Percentiles rank a stretch among this genome's conserved stretches.
phyloP scores from a whole-genome alignment of 2,113 vertebrate genomes.

The Apistogramma diplotaenia region DNA sequence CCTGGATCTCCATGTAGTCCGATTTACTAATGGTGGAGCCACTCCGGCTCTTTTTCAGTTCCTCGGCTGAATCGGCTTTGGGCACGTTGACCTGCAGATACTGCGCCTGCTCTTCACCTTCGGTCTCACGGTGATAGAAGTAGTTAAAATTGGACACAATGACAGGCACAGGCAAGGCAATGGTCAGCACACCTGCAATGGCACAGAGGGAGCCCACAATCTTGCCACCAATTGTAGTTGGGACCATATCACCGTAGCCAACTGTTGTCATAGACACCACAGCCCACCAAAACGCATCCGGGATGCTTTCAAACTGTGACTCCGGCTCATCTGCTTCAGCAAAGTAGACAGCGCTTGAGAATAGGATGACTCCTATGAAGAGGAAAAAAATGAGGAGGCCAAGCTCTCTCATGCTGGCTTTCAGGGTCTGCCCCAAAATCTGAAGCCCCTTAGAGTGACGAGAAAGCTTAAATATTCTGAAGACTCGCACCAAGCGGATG shows the following conservation, averaged over 20 bases:
- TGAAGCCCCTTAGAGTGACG: conserved; percentile 97
- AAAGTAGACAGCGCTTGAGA: conserved; percentile 97
- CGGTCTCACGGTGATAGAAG: conserved; percentile 99
- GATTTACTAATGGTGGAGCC: conserved; percentile 98
- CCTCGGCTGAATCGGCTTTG: conserved; percentile 92
- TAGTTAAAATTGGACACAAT: conserved; percentile 99
- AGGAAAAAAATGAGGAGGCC: conserved; percentile 98
- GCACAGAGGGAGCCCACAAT: conserved; percentile 98
- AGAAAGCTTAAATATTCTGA: conserved; percentile 97
- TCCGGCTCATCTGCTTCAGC: conserved; percentile 95
- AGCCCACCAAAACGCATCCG: conserved; percentile 99
- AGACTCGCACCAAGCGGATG: conserved; percentile 94
- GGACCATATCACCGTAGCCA: conserved; percentile 98
- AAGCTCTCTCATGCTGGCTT: conserved; percentile 95
- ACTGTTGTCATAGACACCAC: conserved; percentile 99
- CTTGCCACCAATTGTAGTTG: conserved; percentile 97
- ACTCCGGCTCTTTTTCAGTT: conserved; percentile 97
- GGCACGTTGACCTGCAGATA: conserved; percentile 93
- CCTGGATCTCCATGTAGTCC: conserved; percentile 98
- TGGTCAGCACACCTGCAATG: conserved; percentile 96
- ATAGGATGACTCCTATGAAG: conserved; percentile 98
- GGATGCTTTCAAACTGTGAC: conserved; percentile 97
- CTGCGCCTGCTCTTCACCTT: conserved; percentile 97
- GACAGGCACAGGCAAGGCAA: conserved; percentile 97
- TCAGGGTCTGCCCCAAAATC: conserved; percentile 95